Evolutionary conservation across 2,888 invertebrate genomes (phyloP), one percentile per base, ranked within the genome.

Genomic region (Pristionchus maxplancki): DNA sequence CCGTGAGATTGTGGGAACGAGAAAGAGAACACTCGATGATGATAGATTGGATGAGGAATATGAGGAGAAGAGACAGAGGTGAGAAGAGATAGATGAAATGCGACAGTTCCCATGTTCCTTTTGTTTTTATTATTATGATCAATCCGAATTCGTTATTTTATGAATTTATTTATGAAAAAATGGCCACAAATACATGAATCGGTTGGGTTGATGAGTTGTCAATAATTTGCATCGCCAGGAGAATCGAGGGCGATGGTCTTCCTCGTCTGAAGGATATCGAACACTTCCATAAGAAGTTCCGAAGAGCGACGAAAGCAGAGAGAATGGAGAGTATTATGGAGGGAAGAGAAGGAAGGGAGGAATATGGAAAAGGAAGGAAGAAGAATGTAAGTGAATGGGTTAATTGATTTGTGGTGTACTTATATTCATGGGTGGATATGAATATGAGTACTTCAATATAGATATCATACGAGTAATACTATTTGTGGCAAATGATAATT

Each of bases 271-370:
- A 94, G 8, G 94, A 95, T 90, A 96, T 96, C 89, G 95, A 95
- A 91, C 95, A 95, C 87, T 95, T 96, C 87, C 95, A 95, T 93
- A 95, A 96, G 93, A 95, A 95, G 91, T 91, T 94, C 84, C 97
- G 91, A 48, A 90, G 91, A 67, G 93, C 97, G 93, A 98, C 98
- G 0, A 96, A 98, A 95, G 97, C 97, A 94, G 98, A 97, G 90
- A 96, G 98, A 87, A 87, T 94, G 91, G 93, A 91, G 11, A 91
- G 91, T 89, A 90, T 94, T 34, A 87, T 90, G 64, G 92, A 97
- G 93, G 98, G 98, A 0, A 96, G 98, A 94, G 97, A 97, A 94
- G 98, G 97, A 90, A 96, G 98, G 92, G 97, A 97, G 91, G 97
- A 97, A 94, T 98, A 97, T 95, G 97, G 97, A 15, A 91, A 92